phyloP scores from a whole-genome alignment of 2,113 vertebrate genomes.

The Pterophyllum scalare region DNA sequence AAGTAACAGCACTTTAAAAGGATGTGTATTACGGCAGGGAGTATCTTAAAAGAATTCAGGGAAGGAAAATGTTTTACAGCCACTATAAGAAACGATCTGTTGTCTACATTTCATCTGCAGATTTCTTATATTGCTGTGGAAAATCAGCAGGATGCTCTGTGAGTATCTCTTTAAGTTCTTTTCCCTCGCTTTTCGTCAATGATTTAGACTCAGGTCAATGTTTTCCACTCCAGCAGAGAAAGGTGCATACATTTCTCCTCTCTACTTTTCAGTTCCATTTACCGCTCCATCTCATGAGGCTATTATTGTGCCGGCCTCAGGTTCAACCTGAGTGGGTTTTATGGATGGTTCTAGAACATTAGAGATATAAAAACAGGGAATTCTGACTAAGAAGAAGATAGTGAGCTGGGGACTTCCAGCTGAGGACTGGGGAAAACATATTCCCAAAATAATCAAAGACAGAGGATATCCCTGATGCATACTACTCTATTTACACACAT shows the following conservation, averaged over 20 bases:
- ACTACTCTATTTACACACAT: neutral
- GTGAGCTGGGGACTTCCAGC: slow-evolving; percentile 31
- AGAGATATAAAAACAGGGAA: slow-evolving; percentile 40
- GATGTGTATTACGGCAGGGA: neutral
- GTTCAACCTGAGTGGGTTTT: slow-evolving; percentile 64
- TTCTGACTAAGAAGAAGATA: slow-evolving; percentile 15
- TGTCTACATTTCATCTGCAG: neutral
- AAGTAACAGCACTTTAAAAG: neutral
- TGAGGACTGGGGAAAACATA: neutral
- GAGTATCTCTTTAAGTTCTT: slow-evolving; percentile 34
- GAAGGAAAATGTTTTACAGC: neutral
- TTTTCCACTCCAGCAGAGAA: slow-evolving; percentile 64
- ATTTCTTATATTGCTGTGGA: neutral
- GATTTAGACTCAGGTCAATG: slow-evolving; percentile 58
- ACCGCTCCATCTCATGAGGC: slow-evolving; percentile 55
- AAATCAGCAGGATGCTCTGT: slow-evolving; percentile 20
- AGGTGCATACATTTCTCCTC: slow-evolving; percentile 52
- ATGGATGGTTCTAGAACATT: slow-evolving; percentile 55
- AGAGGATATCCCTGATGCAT: neutral
- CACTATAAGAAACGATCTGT: neutral
- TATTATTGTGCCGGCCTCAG: slow-evolving; percentile 54
- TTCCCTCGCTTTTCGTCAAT: slow-evolving; percentile 46
- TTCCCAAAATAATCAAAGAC: slow-evolving; percentile 18
- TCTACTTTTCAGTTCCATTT: slow-evolving; percentile 58
- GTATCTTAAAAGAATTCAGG: neutral